These are phyloP conservation scores for Distichodus sexfasciatus DNA, from an alignment of 2,797 vertebrate species.

Conservation along the genomic window DNA sequence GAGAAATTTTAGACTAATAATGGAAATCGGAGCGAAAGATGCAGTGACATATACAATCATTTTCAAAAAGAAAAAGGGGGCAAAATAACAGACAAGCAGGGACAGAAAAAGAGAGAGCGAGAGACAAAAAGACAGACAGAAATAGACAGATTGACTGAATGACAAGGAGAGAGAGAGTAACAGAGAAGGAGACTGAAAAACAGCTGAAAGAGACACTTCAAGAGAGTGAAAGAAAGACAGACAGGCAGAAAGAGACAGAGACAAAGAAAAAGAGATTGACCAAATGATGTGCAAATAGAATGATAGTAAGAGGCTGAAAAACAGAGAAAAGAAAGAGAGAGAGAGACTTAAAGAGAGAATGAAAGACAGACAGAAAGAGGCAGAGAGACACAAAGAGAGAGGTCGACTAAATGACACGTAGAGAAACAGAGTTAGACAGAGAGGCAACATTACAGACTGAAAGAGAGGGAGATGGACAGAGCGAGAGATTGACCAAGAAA, in stretches of 20 bases:
- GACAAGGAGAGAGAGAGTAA: not conserved
- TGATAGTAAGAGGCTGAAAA: too few relatives aligned
- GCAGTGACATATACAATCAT: too few relatives aligned
- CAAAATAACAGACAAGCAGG: not conserved
- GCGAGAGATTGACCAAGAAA: not conserved
- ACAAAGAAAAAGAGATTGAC: conserved; percentile 26
- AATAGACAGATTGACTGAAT: not conserved
- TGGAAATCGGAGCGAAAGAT: not conserved
- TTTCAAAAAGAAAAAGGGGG: too few relatives aligned
- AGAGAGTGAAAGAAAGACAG: not conserved
- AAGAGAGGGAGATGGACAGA: not conserved
- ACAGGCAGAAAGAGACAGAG: conserved; percentile 8
- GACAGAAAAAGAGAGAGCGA: not conserved
- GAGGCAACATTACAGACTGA: not conserved
- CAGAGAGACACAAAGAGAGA: not conserved
- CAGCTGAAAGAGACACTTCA: not conserved
- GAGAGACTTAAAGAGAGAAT: not conserved
- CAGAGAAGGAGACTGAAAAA: too few relatives aligned
- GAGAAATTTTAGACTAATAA: not conserved
- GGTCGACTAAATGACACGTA: too few relatives aligned
- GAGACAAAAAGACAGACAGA: not conserved
- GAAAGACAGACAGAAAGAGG: not conserved
- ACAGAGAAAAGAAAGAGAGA: not conserved
- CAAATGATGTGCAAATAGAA: not conserved
- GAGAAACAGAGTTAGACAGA: too few relatives aligned